Evolutionary conservation across 2,113 vertebrate genomes (phyloP), one percentile per base, ranked within the genome.

Genomic region (Anarhynchus alexandrinus): DNA sequence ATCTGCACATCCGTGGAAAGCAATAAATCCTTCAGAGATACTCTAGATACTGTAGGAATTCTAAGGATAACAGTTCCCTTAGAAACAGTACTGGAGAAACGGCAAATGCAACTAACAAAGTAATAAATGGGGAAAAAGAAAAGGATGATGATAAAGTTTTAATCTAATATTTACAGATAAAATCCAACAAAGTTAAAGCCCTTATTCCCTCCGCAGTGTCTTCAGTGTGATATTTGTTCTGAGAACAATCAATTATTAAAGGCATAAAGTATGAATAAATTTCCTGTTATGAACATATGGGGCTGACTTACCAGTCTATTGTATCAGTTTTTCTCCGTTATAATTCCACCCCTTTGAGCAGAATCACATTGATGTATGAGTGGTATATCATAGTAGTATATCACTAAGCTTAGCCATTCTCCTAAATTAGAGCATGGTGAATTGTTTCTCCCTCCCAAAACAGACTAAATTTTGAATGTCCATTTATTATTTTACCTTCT

Each of bases 141-240:
- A 4, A 49, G 47, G 1, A 45, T 22, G 5, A 30, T 40, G 2
- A 40, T 32, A n/a, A 27, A 59, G 15, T 61, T 76, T 81, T 78
- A 40, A 59, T 79, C 27, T 87, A 82, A 76, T 82, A 65, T 36
- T 88, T 92, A 69, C 17, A 80, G 49, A 88, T 19, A 84, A 85
- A 82, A 74, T 40, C 14, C 43, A 90, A 8, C 11, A 42, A 21
- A n/a, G 20, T 30, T 76, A 67, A 85, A 92, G n/a, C 9, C 70
- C 14, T 78, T 52, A 52, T 85, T 85, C 15, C 11, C 6, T 36
- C 18, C 23, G 57, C 13, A 16, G 22, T 27, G 14, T 67, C 73
- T 93, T 71, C 52, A 85, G 5, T 21, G 40, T 58, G 49, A 25
- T 72, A 36, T 65, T 92, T 88, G 32, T 72, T 86, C 66, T 82